A percentile compares a stretch with the other conserved stretches of the same genome.
These are phyloP conservation scores for Spodoptera exigua DNA, from an alignment of 2,888 invertebrate species.

Conservation along the genomic window DNA sequence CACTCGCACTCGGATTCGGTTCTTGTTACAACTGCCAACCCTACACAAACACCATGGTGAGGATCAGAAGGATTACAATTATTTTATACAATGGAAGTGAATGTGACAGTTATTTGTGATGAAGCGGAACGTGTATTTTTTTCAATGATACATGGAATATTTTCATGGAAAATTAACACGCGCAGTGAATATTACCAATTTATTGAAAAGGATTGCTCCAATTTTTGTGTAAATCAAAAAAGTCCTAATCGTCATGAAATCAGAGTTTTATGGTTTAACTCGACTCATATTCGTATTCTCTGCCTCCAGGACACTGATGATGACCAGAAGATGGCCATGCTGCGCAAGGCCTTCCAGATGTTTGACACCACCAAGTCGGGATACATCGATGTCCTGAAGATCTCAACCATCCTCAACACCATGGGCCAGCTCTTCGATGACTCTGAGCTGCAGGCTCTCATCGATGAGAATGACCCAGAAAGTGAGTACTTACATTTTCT, in stretches of 20 bases:
- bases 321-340: constrained; percentile 95
- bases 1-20: constrained; percentile 89
- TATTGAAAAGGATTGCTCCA: constrained; percentile 1
- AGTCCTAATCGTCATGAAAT: too few species aligned
- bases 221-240: too few species aligned
- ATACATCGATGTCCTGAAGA: constrained; percentile 96
- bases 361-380: constrained; percentile 98
- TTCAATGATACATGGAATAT: background rate
- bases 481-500: constrained; percentile 75
- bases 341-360: constrained; percentile 99
- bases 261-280: background rate
- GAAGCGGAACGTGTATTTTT: constrained; percentile 29
- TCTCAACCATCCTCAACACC: constrained; percentile 97
- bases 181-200: constrained; percentile 26
- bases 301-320: constrained; percentile 89
- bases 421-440: constrained; percentile 98
- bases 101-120: constrained; percentile 54
- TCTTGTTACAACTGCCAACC: constrained; percentile 85
- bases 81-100: constrained; percentile 57
- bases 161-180: constrained; percentile 12
- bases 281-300: background rate
- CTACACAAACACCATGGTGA: constrained; percentile 83
- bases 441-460: constrained; percentile 95
- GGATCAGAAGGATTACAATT: constrained; percentile 63
- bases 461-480: constrained; percentile 97